phyloP scores from a whole-genome alignment of 2,113 vertebrate species.

The Sorex fumeus region DNA sequence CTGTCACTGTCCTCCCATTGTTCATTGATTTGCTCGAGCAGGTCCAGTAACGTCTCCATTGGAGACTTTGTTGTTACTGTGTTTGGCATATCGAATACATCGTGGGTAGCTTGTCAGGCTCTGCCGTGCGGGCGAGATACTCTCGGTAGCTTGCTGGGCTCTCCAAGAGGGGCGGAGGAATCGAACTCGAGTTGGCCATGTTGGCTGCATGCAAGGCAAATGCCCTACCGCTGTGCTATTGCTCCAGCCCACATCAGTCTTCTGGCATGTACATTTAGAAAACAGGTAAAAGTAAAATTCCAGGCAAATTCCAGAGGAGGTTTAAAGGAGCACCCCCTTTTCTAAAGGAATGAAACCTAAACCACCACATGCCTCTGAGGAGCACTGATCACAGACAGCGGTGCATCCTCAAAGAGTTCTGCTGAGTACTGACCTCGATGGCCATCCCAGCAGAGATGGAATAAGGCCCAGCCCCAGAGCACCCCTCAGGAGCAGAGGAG shows the following conservation, averaged over 20 bases:
- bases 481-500: background rate
- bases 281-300: background rate
- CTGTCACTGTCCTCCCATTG: too few species aligned
- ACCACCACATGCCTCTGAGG: background rate
- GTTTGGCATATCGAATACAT: too few species aligned
- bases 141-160: too few species aligned
- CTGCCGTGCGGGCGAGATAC: too few species aligned
- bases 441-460: background rate
- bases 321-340: slow-evolving; percentile 3
- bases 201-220: too few species aligned
- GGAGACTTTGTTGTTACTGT: too few species aligned
- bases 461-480: background rate
- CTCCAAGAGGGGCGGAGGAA: too few species aligned
- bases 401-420: background rate
- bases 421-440: background rate
- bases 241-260: background rate
- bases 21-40: too few species aligned
- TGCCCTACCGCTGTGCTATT: too few species aligned
- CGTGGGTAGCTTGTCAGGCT: too few species aligned
- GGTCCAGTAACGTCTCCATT: too few species aligned
- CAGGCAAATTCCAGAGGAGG: background rate
- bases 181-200: too few species aligned
- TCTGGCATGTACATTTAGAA: background rate
- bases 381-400: background rate
- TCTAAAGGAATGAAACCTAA: background rate